Percentiles rank a stretch among this genome's conserved stretches.
Evolutionary conservation across 2,797 vertebrate species (phyloP).

Genomic region (Sitta carolinensis): DNA sequence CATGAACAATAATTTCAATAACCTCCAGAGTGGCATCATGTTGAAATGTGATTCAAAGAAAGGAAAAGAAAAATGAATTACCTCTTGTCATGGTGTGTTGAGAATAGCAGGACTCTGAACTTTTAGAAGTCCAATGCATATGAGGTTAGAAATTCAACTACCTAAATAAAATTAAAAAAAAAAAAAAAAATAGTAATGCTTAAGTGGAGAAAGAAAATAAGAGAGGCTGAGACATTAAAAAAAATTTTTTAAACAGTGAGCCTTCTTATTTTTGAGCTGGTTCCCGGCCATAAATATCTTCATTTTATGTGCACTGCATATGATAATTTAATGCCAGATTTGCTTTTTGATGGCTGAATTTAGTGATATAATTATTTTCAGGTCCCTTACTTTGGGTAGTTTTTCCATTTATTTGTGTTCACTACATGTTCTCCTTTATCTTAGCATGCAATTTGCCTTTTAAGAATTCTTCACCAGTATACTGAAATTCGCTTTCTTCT

Average conservation of each 20-base stretch:
- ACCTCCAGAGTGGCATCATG: neutral
- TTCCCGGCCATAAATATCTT: neutral
- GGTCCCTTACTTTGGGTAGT: neutral
- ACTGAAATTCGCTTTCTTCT: neutral
- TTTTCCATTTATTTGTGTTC: neutral
- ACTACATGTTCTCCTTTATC: neutral
- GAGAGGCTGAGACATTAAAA: neutral
- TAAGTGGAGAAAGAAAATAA: neutral
- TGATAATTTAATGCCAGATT: neutral
- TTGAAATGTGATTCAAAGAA: neutral
- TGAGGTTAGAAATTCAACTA: neutral
- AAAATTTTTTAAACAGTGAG: neutral
- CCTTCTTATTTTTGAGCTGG: neutral
- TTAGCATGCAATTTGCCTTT: neutral
- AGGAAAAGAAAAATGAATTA: neutral
- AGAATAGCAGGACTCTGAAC: neutral
- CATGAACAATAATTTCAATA: conserved; percentile 11
- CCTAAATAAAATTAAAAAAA: neutral
- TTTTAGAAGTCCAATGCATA: neutral
- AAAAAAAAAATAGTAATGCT: neutral
- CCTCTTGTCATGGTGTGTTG: neutral
- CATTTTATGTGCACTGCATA: neutral
- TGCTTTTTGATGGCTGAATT: neutral
- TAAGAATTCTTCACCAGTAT: neutral
- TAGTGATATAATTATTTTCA: neutral